Conservation (phyloP, 1,140 invertebrate genomes). For the Aphaenogaster ashmeadi region DNA sequence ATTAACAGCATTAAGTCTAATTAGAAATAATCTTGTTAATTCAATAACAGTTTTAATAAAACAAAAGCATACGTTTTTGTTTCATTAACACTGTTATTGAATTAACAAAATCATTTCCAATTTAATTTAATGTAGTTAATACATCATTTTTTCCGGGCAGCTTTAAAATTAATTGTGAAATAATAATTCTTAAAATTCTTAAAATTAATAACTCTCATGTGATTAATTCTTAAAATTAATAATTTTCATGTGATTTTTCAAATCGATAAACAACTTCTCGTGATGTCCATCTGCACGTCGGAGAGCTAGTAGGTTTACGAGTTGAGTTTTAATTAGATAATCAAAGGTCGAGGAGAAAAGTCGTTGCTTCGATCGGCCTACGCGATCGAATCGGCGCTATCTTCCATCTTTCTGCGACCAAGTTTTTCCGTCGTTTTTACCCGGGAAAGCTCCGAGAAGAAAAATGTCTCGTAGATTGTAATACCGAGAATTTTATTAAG, state of each 20-base stretch:
- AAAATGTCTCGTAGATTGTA: neutral
- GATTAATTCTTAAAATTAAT: too few relatives aligned
- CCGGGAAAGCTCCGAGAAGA: neutral
- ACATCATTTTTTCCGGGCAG: too few relatives aligned
- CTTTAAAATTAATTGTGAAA: too few relatives aligned
- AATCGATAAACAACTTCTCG: neutral
- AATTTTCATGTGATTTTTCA: neutral
- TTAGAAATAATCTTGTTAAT: too few relatives aligned
- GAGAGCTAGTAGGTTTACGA: constrained; percentile 10
- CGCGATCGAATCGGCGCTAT: constrained; percentile 7
- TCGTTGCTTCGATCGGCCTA: neutral
- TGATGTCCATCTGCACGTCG: constrained; percentile 14
- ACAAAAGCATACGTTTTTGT: too few relatives aligned
- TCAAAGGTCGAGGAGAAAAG: constrained; percentile 62
- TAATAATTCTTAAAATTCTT: too few relatives aligned
- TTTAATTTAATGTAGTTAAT: too few relatives aligned
- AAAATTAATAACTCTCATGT: too few relatives aligned
- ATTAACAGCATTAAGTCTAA: too few relatives aligned
- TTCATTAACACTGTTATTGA: too few relatives aligned
- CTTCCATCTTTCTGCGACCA: neutral
- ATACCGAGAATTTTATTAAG: constrained; percentile 17
- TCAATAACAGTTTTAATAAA: too few relatives aligned
- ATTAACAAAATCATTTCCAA: too few relatives aligned
- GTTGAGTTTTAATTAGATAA: constrained; percentile 55
- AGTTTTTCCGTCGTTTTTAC: neutral